Evolutionary conservation across 2,888 invertebrate genomes (phyloP).

Genomic region (Corythucha ciliata): DNA sequence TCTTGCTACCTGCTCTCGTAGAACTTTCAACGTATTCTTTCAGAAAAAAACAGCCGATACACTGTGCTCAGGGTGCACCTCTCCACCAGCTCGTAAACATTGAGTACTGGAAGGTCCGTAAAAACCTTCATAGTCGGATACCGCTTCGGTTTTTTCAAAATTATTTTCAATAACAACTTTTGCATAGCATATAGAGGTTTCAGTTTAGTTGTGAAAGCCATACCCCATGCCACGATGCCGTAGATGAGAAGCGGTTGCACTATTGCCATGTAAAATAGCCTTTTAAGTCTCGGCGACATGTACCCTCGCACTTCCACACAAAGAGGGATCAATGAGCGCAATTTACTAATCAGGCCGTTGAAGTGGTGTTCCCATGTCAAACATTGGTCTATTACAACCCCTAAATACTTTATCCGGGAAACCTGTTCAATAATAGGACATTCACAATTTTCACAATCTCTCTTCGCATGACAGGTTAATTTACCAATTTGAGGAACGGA

Average conservation of each 20-base stretch:
- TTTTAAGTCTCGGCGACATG: slow-evolving; percentile 11
- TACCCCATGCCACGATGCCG: slow-evolving; percentile 13
- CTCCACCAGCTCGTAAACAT: not conserved
- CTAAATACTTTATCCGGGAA: slow-evolving; percentile 6
- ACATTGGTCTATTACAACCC: slow-evolving; percentile 6
- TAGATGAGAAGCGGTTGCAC: slow-evolving; percentile 8
- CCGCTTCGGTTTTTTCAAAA: slow-evolving; percentile 4
- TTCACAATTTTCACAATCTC: slow-evolving; percentile 7
- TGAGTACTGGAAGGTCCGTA: slow-evolving; percentile 2
- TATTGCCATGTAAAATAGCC: slow-evolving; percentile 1
- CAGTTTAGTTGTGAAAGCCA: not conserved
- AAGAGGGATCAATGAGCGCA: slow-evolving; percentile 9
- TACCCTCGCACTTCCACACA: slow-evolving; percentile 4
- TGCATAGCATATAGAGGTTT: not conserved
- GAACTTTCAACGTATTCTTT: not conserved
- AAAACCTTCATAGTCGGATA: slow-evolving; percentile 9
- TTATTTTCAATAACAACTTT: slow-evolving; percentile 7
- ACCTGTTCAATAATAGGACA: slow-evolving; percentile 9
- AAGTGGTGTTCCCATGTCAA: slow-evolving; percentile 9
- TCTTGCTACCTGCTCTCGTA: not conserved
- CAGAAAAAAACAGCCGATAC: no score
- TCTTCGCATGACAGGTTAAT: slow-evolving; percentile 7
- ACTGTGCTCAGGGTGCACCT: slow-evolving; percentile 6
- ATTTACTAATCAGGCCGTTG: not conserved
- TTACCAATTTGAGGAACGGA: slow-evolving; percentile 14